Evolutionary conservation across 2,797 vertebrate genomes (phyloP).

Genomic region (Petrocephalus schoutedeni): DNA sequence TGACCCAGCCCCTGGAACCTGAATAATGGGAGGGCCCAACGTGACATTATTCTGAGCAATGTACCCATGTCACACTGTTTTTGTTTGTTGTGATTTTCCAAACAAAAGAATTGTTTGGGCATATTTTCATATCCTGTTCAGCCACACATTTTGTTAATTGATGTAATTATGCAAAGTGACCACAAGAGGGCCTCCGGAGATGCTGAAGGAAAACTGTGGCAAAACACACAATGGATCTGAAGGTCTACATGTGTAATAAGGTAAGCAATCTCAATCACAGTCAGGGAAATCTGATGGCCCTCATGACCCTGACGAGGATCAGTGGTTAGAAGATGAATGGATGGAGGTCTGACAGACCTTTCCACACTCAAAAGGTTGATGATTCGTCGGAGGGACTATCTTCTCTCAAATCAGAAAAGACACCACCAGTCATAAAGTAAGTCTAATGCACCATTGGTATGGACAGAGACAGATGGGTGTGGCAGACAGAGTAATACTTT

Average conservation of each 20-base stretch:
- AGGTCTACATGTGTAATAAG: not conserved
- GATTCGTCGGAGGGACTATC: conserved; percentile 4
- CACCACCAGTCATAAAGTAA: not conserved
- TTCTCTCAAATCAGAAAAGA: not conserved
- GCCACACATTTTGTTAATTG: not conserved
- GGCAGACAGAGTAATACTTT: not conserved
- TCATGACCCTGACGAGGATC: not conserved
- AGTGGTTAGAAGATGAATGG: not conserved
- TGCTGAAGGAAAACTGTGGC: not conserved
- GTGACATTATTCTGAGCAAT: not conserved
- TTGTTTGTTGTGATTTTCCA: not conserved
- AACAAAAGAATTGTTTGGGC: not conserved
- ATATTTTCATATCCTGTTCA: not conserved
- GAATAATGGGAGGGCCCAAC: not conserved
- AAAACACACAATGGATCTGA: not conserved
- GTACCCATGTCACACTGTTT: not conserved
- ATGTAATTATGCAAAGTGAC: not conserved
- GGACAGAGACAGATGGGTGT: not conserved
- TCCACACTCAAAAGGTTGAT: not conserved
- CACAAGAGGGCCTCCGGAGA: conserved; percentile 26
- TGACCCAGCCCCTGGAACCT: not conserved
- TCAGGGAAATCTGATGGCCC: not conserved
- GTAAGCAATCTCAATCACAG: not conserved
- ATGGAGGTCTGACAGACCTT: not conserved
- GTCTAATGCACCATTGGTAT: not conserved